These are phyloP conservation scores for Coreius guichenoti DNA, from an alignment of 2,797 vertebrate genomes.

Conservation along the genomic window DNA sequence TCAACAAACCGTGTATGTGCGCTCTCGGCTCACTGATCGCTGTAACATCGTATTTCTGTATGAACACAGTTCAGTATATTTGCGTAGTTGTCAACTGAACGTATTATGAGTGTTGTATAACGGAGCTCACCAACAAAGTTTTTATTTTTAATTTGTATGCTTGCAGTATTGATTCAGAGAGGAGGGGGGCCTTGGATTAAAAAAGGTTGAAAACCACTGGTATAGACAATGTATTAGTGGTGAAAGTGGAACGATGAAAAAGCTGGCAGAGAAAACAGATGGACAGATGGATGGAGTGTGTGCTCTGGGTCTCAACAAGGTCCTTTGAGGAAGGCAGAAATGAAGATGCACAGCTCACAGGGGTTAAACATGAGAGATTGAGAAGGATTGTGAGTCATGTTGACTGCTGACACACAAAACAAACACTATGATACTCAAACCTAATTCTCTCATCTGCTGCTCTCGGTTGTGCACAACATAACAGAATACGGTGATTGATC, in stretches of 20 bases:
- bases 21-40: too few relatives aligned
- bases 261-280: conserved; percentile 31
- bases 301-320: neutral
- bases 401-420: conserved; percentile 2
- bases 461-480: neutral
- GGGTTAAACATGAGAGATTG: conserved; percentile 30
- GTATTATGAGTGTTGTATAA: too few relatives aligned
- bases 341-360: conserved; percentile 14
- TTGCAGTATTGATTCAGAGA: too few relatives aligned
- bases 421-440: conserved; percentile 20
- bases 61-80: too few relatives aligned
- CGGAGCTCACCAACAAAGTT: too few relatives aligned
- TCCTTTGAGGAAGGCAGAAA: conserved; percentile 4
- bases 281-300: conserved; percentile 31
- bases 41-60: too few relatives aligned
- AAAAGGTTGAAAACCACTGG: too few relatives aligned
- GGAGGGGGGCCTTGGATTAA: too few relatives aligned
- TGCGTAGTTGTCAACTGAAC: too few relatives aligned
- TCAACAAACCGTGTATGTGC: too few relatives aligned
- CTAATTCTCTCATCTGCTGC: neutral
- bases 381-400: neutral
- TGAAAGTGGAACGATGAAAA: conserved; percentile 2
- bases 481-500: neutral
- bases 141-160: too few relatives aligned
- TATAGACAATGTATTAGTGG: conserved; percentile 11